Base-by-base conservation (phyloP, 2,797 vertebrate genomes). In the Melanotaenia parkinsoni region DNA sequence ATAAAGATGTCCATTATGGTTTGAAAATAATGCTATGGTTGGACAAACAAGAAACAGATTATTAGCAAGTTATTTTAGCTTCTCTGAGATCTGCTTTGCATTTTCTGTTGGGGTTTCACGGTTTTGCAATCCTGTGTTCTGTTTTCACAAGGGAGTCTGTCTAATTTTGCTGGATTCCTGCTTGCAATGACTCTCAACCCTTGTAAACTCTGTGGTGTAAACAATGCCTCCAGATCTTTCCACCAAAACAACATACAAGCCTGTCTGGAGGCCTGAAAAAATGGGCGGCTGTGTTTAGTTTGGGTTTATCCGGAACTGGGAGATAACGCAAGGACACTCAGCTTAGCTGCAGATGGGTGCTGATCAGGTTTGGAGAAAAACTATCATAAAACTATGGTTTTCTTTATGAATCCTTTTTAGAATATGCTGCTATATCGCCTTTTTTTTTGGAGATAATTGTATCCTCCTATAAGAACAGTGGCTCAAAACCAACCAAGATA, bases 161-260 rank as follows among this genome's bases (percentile, higher is more conserved):
- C 81, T 87, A 82, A 90, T 91, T 89, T 79, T 45, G 78, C 83
- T 65, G 69, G 72, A 92, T 84, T 91, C 81, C 84, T 79, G 81
- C 83, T 87, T 80, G 79, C 84, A 90, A 91, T 93, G 88, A 89
- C 83, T 87, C 82, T 77, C 63, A 74, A 86, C 81, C 81, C 82
- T 64, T 88, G 85, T 92, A 91, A 92, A 92, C 89, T 77, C 63
- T 85, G 85, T 67, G 88, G 85, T 82, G 88, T 91, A 92, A 93
- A 92, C 90, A 92, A 86, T 84, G 81, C 85, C 86, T 88, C 76
- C 74, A 89, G 87, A 92, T 87, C 80, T 86, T 91, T 86, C 87
- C 88, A 89, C 72, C 71, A 79, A 86, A 86, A 83, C 72, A 80
- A 82, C 70, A 88, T 71, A 86, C 72, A 60, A 50, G 70, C 70